Base-by-base conservation (phyloP, 2,797 vertebrate species). In the Octomys mimax region DNA sequence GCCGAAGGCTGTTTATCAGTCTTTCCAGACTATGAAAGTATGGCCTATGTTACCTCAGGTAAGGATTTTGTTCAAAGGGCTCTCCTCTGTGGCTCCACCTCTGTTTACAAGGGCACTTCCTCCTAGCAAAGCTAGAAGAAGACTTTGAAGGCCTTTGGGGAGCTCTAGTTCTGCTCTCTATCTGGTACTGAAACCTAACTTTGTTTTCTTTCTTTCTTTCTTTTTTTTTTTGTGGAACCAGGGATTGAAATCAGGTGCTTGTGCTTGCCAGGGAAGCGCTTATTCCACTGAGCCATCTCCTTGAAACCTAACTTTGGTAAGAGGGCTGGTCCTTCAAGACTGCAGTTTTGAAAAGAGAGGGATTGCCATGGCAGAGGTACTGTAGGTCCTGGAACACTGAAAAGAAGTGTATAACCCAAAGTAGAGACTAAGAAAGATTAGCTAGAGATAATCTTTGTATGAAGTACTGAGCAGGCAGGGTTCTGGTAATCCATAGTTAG, bases 371-470 rank as follows among this genome's bases (percentile, higher is more conserved):
- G 31, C 26, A 18, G 31, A 22, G 49, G 22, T 26, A 12, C 36
- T 71, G 24, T 71, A 54, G 62, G 31, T 80, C 52, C 68, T 28
- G 54, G 91, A 82, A 89, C 18, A 42, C 13, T 22, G 8, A n/a
- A 49, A 85, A 82, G 70, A 28, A 28, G 42, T 77, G 13, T 70
- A 36, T 42, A 18, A 36, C 9, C 61, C 12, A 28, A 81, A 46
- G 39, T 59, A 92, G 59, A 95, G 52, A 78, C 82, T 19, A 46
- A 86, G 75, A 82, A 86, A 22, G 24, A 26, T 91, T 70, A 54
- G 49, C 39, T 64, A 78, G 59, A 71, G 21, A 39, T 13, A 85
- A 73, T 59, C 54, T 71, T 18, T 24, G 46, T 21, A 6, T 28
- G 52, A 91, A 6, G 61, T 59, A 31, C 62, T 80, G 36, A 70